phyloP scores from a whole-genome alignment of 2,797 vertebrate species.

The Pangasius mekongensis region DNA sequence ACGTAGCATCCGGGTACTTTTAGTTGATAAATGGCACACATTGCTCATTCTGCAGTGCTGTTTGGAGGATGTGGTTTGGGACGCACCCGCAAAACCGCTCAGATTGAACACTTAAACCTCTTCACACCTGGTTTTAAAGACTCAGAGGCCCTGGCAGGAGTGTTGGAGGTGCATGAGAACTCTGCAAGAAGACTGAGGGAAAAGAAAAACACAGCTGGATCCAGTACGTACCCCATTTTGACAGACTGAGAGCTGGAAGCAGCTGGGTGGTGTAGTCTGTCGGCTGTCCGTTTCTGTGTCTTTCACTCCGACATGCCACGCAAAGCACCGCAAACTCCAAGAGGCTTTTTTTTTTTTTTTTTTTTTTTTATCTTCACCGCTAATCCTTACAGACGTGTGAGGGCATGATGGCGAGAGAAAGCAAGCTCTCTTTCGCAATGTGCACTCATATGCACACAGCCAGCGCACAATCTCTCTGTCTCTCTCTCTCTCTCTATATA shows the following conservation, averaged over 20 bases:
- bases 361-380: constrained; percentile 49
- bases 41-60: constrained; percentile 11
- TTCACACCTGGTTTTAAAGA: not conserved
- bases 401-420: constrained; percentile 58
- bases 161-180: not conserved
- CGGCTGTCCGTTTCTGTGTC: constrained; percentile 54
- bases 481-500: not conserved
- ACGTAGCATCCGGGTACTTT: constrained; percentile 20
- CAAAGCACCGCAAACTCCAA: constrained; percentile 28
- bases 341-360: no score
- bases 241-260: constrained; percentile 56
- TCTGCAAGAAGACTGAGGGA: not conserved
- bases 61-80: constrained; percentile 7
- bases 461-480: not conserved
- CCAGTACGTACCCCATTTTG: constrained; percentile 77
- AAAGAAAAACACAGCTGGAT: not conserved
- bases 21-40: constrained; percentile 2
- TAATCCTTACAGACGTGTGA: constrained; percentile 60
- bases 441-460: constrained; percentile 31
- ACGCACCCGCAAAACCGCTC: constrained; percentile 13
- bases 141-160: not conserved
- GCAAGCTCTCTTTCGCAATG: constrained; percentile 33
- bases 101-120: not conserved
- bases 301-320: constrained; percentile 67
- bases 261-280: constrained; percentile 57